These are phyloP conservation scores for Numenius arquata DNA, from an alignment of 2,113 vertebrate species.

Conservation along the genomic window DNA sequence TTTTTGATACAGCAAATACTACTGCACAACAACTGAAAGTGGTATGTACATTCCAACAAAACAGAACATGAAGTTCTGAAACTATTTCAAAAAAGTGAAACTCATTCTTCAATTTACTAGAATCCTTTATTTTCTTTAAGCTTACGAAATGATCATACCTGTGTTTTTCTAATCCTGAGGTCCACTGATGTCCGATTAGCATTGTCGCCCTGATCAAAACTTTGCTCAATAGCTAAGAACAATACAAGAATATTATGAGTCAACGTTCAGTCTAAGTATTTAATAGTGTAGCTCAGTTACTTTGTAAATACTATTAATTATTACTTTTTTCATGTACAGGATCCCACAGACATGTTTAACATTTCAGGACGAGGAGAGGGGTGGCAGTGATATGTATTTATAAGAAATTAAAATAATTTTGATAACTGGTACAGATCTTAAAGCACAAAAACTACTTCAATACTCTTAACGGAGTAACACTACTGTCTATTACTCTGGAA, in stretches of 20 bases:
- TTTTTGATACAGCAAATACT: neutral
- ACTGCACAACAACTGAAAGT: neutral
- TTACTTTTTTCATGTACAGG: neutral
- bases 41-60: neutral
- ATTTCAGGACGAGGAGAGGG: neutral
- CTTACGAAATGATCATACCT: constrained; percentile 73
- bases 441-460: neutral
- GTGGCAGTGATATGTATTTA: neutral
- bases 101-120: neutral
- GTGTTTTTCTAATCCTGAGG: constrained; percentile 91
- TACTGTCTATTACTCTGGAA: neutral
- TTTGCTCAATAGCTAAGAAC: constrained; percentile 86
- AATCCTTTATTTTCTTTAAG: accelerated
- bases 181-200: constrained; percentile 80
- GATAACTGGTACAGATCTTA: neutral
- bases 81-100: neutral
- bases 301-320: neutral
- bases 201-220: constrained; percentile 79
- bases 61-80: neutral
- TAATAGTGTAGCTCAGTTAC: neutral
- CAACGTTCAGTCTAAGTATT: neutral
- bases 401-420: neutral
- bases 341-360: neutral
- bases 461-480: neutral
- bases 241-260: neutral